A percentile compares a stretch with the other conserved stretches of the same genome.
phyloP scores from a whole-genome alignment of 2,888 invertebrate genomes.

The Phymatocera aterrima region DNA sequence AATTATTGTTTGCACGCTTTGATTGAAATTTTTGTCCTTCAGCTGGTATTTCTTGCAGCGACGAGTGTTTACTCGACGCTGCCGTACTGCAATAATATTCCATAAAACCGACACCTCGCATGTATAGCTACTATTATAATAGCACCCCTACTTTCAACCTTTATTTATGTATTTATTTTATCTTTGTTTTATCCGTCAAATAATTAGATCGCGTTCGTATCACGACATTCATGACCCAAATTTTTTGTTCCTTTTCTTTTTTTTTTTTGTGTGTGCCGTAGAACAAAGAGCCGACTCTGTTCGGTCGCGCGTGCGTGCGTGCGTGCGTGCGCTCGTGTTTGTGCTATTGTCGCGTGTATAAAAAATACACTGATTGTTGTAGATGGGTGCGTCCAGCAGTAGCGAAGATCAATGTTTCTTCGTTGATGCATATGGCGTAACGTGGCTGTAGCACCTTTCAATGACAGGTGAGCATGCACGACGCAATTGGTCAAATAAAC shows the following conservation, averaged over 20 bases:
- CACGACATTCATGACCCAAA: background rate
- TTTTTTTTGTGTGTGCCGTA: background rate
- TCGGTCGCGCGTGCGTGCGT: constrained; percentile 3
- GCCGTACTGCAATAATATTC: no score
- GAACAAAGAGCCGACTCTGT: constrained; percentile 1
- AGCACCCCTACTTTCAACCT: background rate
- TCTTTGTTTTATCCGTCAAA: background rate
- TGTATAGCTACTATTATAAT: no score
- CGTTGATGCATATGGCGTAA: constrained; percentile 33
- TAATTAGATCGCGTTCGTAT: constrained; percentile 3
- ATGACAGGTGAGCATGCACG: constrained; percentile 25
- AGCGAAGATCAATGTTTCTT: constrained; percentile 36
- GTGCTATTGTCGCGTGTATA: constrained; percentile 17
- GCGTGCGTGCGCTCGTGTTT: constrained; percentile 4
- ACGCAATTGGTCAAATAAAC: background rate
- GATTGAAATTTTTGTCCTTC: background rate
- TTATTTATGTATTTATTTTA: background rate
- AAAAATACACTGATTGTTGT: constrained; percentile 14
- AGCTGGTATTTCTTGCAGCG: background rate
- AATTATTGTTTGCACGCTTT: no score
- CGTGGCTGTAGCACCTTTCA: constrained; percentile 31
- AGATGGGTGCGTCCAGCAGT: constrained; percentile 19
- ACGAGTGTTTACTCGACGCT: no score
- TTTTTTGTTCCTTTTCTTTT: no score
- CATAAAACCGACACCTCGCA: no score